These are phyloP conservation scores for Neosilurus hyrtlii DNA, from an alignment of 2,797 vertebrate genomes.

Conservation along the genomic window DNA sequence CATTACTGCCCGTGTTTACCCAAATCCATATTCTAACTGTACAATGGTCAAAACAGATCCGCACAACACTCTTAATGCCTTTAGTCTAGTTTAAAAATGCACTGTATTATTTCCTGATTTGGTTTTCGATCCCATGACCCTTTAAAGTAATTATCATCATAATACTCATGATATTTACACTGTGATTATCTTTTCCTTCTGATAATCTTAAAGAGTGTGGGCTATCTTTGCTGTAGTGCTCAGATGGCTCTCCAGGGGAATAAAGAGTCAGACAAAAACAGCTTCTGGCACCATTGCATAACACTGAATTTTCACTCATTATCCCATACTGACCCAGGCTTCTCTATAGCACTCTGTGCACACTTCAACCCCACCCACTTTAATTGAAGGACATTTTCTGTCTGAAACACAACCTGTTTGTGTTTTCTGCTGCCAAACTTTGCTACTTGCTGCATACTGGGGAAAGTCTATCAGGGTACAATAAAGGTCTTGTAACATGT, in stretches of 20 bases:
- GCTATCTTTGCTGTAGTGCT: conserved; percentile 10
- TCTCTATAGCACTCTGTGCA: conserved; percentile 32
- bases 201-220: conserved; percentile 6
- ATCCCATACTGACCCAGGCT: background rate
- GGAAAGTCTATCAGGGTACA: background rate
- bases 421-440: background rate
- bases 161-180: background rate
- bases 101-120: background rate
- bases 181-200: background rate
- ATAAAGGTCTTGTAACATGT: background rate
- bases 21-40: background rate
- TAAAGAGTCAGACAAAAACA: conserved; percentile 15
- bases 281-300: conserved; percentile 19
- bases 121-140: background rate
- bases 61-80: background rate
- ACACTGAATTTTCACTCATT: conserved; percentile 22
- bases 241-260: conserved; percentile 20
- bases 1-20: background rate
- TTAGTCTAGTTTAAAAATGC: background rate
- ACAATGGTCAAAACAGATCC: background rate
- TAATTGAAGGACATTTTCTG: conserved; percentile 29
- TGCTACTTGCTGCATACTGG: background rate
- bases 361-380: conserved; percentile 13
- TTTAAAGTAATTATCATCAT: background rate
- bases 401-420: conserved; percentile 11